A percentile compares a stretch with the other conserved stretches of the same genome.
Conservation (phyloP, 2,888 invertebrate species). For the Hirudinaria manillensis region DNA sequence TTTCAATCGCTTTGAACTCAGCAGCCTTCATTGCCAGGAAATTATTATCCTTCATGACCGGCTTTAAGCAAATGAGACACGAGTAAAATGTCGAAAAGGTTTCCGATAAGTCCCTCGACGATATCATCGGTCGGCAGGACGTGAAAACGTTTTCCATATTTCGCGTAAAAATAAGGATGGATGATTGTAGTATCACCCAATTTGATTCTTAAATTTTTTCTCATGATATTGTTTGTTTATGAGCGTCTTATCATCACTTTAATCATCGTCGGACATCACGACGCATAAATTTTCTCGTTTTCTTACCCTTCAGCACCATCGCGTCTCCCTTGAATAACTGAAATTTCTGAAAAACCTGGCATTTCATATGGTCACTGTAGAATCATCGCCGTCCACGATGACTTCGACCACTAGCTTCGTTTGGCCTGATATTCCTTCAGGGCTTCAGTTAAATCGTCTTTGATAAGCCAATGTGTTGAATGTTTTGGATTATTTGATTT, state of each 20-base stretch:
- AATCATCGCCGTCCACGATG: slow-evolving; percentile 96
- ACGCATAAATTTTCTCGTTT: slow-evolving; percentile 96
- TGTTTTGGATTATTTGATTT: too few species aligned
- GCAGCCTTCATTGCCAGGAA: slow-evolving; percentile 97
- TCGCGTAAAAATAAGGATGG: slow-evolving; percentile 67
- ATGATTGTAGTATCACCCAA: slow-evolving; percentile 80
- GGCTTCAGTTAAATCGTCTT: too few species aligned
- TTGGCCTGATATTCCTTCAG: too few species aligned
- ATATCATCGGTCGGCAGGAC: slow-evolving; percentile 98
- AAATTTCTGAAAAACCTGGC: slow-evolving; percentile 96
- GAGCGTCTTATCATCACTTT: slow-evolving; percentile 92
- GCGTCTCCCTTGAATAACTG: slow-evolving; percentile 96
- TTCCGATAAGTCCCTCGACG: slow-evolving; percentile 92
- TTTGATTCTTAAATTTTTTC: slow-evolving; percentile 91
- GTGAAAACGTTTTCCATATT: slow-evolving; percentile 94
- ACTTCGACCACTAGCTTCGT: slow-evolving; percentile 96
- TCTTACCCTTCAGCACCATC: slow-evolving; percentile 89
- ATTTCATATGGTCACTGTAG: slow-evolving; percentile 91
- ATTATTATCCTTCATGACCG: slow-evolving; percentile 88
- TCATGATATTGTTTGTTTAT: slow-evolving; percentile 68
- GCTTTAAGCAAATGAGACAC: slow-evolving; percentile 99
- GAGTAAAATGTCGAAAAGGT: slow-evolving; percentile 90
- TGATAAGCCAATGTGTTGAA: too few species aligned
- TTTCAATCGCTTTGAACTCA: slow-evolving; percentile 98
- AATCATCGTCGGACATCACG: slow-evolving; percentile 88